Evolutionary conservation across 1,140 invertebrate species (phyloP), one percentile per base, ranked within the genome.

Genomic region (Lineus longissimus): DNA sequence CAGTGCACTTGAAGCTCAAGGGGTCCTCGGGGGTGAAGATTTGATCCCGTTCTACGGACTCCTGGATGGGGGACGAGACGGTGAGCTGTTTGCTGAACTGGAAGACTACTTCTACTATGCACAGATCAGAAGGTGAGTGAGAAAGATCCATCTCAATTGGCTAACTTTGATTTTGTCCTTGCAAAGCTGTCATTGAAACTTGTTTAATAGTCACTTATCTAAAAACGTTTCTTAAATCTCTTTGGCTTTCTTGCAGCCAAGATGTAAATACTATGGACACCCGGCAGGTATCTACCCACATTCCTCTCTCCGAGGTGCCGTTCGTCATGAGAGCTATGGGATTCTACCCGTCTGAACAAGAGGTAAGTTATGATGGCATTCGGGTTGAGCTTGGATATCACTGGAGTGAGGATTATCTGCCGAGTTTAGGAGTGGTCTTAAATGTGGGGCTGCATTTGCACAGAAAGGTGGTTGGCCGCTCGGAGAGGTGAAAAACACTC

Each of bases 321-420:
- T 88, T 88, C 79, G 75, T 91, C 0, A 87, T 90, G 85, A 80
- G 88, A 65, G 87, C 88, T n/a, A 81, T 89, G 70, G 89, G 89
- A 60, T 90, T 84, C 78, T 91, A 87, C 75, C 88, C 87, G 2
- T 87, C 86, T 1, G 87, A 90, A 72, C 85, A 88, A 79, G 88
- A 90, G 82, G 88, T 88, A 73, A 68, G n/a, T 17, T 63, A 1
- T 51, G n/a, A 60, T 23, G 23, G 51, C n/a, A n/a, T n/a, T n/a
- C n/a, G n/a, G n/a, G n/a, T n/a, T n/a, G n/a, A n/a, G 40, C n/a
- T n/a, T 13, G 11, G 11, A 43, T 43, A 13, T 43, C n/a, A 43
- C 40, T 13, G n/a, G 40, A 43, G 40, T 43, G 13, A 43, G 19
- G 15, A 43, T 0, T 43, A 19, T n/a, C n/a, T n/a, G n/a, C n/a